These are phyloP conservation scores for Bos indicus DNA, from an alignment of 2,113 vertebrate genomes.

Conservation along the genomic window DNA sequence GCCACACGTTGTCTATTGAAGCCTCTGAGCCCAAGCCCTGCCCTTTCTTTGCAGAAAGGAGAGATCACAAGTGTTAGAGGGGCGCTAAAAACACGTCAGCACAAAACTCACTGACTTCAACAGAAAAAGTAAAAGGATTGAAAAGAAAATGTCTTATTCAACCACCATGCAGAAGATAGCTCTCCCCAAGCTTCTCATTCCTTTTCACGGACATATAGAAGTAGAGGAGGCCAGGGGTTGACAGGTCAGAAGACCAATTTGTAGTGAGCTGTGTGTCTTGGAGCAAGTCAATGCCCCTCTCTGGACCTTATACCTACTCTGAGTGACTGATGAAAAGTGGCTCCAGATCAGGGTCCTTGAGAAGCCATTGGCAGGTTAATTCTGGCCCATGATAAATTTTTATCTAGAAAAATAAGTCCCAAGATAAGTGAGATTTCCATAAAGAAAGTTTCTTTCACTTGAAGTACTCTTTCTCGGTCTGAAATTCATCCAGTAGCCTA, in stretches of 20 bases:
- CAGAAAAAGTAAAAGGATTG: background rate
- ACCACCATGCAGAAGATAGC: background rate
- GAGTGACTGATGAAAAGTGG: background rate
- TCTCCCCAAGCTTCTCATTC: background rate
- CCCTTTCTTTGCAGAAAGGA: background rate
- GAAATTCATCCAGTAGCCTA: background rate
- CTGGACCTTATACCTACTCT: background rate
- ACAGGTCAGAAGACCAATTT: background rate
- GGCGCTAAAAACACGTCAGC: background rate
- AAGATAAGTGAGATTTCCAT: background rate
- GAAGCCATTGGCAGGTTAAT: background rate
- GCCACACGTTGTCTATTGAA: background rate
- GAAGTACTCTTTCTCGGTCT: background rate
- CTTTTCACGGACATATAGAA: background rate
- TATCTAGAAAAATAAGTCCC: background rate
- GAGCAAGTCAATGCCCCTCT: background rate
- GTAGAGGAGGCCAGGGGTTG: background rate
- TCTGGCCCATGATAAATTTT: background rate
- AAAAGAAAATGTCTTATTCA: background rate
- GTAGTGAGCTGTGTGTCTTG: background rate
- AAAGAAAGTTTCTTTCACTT: background rate
- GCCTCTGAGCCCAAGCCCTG: background rate
- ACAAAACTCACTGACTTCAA: background rate
- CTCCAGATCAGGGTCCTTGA: background rate
- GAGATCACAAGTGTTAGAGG: background rate